Evolutionary conservation across 2,888 invertebrate species (phyloP).

Genomic region (Hirtodrosophila histrioides): DNA sequence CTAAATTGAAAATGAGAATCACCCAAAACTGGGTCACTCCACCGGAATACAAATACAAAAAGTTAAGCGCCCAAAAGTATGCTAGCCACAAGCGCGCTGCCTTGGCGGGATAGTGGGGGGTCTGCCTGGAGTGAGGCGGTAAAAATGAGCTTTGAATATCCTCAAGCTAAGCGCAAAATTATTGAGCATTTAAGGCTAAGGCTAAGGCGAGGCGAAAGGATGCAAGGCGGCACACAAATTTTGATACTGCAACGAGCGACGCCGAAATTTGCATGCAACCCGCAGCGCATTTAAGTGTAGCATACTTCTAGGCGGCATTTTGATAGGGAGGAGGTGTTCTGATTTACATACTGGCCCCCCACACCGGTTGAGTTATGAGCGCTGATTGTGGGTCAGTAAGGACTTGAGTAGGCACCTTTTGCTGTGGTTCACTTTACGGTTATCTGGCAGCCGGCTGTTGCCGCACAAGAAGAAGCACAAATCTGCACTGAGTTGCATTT

Average conservation of each 20-base stretch:
- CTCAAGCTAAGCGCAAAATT: slow-evolving; percentile 46
- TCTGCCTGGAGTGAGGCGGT: background rate
- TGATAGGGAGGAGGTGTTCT: background rate
- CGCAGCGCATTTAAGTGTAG: slow-evolving; percentile 27
- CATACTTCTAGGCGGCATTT: slow-evolving; percentile 7
- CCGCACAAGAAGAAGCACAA: slow-evolving; percentile 16
- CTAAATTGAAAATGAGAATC: slow-evolving; percentile 25
- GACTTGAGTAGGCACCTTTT: slow-evolving; percentile 19
- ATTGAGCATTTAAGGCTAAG: slow-evolving; percentile 46
- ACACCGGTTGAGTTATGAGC: slow-evolving; percentile 27
- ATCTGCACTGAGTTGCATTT: background rate
- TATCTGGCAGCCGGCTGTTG: slow-evolving; percentile 18
- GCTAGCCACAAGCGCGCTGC: too few relatives aligned
- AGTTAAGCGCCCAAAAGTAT: too few relatives aligned
- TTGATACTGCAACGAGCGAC: slow-evolving; percentile 18
- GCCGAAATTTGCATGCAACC: slow-evolving; percentile 49
- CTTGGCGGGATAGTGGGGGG: too few relatives aligned
- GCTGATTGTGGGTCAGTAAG: slow-evolving; percentile 40
- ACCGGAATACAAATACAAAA: slow-evolving; percentile 13
- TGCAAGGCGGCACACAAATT: background rate
- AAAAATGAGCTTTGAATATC: slow-evolving; percentile 38
- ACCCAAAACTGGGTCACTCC: slow-evolving; percentile 52
- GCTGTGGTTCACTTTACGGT: slow-evolving; percentile 22
- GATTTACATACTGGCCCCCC: slow-evolving; percentile 30
- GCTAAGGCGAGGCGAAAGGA: slow-evolving; percentile 4